Evolutionary conservation across 2,888 invertebrate species (phyloP), one percentile per base, ranked within the genome.

Genomic region (Willowsia nigromaculata): DNA sequence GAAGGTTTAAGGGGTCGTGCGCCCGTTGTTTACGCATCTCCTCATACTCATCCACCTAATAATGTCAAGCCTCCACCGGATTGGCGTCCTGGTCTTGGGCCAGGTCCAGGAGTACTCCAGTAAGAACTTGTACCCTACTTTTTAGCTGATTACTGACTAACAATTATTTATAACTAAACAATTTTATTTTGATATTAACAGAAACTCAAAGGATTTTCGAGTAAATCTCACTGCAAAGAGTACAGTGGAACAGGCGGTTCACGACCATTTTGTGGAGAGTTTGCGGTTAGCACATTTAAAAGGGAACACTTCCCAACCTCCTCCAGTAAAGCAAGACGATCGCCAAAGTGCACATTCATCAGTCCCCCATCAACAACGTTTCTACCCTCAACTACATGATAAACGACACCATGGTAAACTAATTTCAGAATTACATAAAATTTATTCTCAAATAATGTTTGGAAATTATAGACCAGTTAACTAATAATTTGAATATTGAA

Each of bases 181-280:
- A n/a, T n/a, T n/a, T 6, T 53, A 13, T 47, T 47, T 6, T 13
- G 25, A 50, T 27, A 6, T 50, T 59, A 11, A 80, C 43, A 82
- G 86, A 37, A 83, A 86, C 50, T 71, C 71, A 50, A 90, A 89
- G 53, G 90, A 90, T 50, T 85, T 90, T 47, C 76, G 89, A 4
- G 89, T 89, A 11, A 89, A 47, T 33, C 27, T 89, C 6, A 56
- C 80, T 15, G 56, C 59, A 18, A 92, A 91, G 53, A 88, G 86
- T 22, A 78, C 90, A 91, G 95, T 95, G 85, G 95, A 96, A 92
- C 95, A 95, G 93, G 96, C 97, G 15, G 91, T 98, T 89, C 96
- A 97, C 93, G 96, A 97, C 94, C 98, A 98, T 94, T 98, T 98
- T 94, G 97, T 97, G 93, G 97, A 97, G 95, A 97, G 97, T 91